Evolutionary conservation across 2,113 vertebrate species (phyloP).

Genomic region (Bubalus kerabau): DNA sequence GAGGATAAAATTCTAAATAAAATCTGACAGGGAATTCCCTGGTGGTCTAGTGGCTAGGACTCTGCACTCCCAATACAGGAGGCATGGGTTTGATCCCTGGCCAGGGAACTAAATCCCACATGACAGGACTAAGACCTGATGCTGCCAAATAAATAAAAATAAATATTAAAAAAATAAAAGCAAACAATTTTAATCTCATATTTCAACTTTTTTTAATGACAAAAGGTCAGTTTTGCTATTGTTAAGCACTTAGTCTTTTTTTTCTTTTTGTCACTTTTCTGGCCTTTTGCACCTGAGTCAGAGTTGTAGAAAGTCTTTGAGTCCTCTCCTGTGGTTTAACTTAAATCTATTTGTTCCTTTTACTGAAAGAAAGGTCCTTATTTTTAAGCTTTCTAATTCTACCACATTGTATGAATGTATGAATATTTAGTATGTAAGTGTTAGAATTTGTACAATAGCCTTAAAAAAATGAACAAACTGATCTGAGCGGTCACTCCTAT

Average conservation of each 20-base stretch:
- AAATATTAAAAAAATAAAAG: not conserved
- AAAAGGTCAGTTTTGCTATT: not conserved
- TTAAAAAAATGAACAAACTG: not conserved
- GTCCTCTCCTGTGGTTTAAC: not conserved
- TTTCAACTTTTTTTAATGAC: not conserved
- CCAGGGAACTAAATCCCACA: not conserved
- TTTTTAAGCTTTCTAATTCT: conserved; percentile 34
- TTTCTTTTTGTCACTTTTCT: not conserved
- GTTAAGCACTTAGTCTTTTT: not conserved
- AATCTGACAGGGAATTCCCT: not conserved
- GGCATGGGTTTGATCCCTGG: not conserved
- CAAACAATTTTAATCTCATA: not conserved
- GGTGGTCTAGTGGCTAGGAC: not conserved
- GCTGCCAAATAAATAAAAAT: not conserved
- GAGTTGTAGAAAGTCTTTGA: not conserved
- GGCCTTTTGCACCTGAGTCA: not conserved
- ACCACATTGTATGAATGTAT: not conserved
- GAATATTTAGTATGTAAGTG: conserved; percentile 9
- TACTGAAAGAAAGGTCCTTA: not conserved
- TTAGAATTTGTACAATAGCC: not conserved
- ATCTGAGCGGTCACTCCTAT: not conserved
- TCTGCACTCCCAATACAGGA: not conserved
- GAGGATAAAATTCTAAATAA: not conserved
- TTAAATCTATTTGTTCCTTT: not conserved
- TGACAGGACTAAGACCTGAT: not conserved